Evolutionary conservation across 2,888 invertebrate genomes (phyloP), one percentile per base, ranked within the genome.

Genomic region (Steinernema scapterisci): DNA sequence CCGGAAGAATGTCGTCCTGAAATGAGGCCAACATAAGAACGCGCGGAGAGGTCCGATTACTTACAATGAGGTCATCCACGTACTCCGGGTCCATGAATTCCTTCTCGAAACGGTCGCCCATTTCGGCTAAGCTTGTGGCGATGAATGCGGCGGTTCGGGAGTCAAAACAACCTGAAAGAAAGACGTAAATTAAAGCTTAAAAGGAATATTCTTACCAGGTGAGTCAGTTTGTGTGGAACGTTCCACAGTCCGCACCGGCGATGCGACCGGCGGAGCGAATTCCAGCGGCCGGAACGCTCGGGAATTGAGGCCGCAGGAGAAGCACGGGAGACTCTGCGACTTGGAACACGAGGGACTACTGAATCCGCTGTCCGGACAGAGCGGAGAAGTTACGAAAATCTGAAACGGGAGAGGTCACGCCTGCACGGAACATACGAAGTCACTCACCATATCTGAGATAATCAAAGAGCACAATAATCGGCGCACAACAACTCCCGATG

Each of bases 401-500:
- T 63, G 63, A 48, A 38, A 38, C 38, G 38, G 38, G n/a, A n/a
- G n/a, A 3, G 38, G 38, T 38, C 38, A 38, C 5, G 5, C 9
- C 38, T 3, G 38, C 38, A 9, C 38, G 38, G 31, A 63, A 63
- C 63, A 63, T 63, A 25, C 27, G 63, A 48, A 48, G 48, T 13
- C 16, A 31, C 63, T 63, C 31, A 63, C 63, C 63, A 63, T 63
- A 63, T n/a, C 48, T 48, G 54, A 54, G 54, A 54, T 16, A 13
- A 13, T 5, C 31, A 27, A n/a, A 31, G 31, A 27, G 63, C 23
- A 31, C 16, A 63, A 23, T 54, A 25, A 63, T 63, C 63, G 27
- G 63, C 7, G 16, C 25, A n/a, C 63, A 27, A 63, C 63, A 63
- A 63, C 63, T 63, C 63, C 31, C 63, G 63, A 63, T 63, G 63